Percentiles rank a stretch among this genome's conserved stretches.
phyloP scores from a whole-genome alignment of 35 echinoderm and acorn worm species.

The Apostichopus californicus region DNA sequence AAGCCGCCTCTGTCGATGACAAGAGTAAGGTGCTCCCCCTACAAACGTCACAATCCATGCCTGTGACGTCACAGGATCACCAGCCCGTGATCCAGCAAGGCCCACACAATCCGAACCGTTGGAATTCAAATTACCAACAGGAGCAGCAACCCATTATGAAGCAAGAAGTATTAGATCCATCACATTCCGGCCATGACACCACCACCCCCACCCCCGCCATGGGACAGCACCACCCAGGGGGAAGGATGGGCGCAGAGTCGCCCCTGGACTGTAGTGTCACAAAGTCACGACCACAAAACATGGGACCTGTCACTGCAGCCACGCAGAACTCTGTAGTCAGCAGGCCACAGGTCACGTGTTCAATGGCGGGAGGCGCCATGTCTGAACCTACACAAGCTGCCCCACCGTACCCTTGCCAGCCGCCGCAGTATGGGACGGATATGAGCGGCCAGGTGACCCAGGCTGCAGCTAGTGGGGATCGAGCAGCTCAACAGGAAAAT shows the following conservation, averaged over 20 bases:
- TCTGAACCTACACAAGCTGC: conserved; percentile 82
- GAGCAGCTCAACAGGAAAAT: conserved; percentile 51
- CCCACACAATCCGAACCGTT: conserved; percentile 27
- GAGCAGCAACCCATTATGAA: conserved; percentile 34
- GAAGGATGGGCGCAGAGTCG: conserved; percentile 70
- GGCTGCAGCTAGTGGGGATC: conserved; percentile 48
- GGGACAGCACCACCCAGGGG: conserved; percentile 30
- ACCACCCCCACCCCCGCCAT: conserved; percentile 34
- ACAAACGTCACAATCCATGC: conserved; percentile 30
- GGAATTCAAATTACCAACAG: conserved; percentile 44
- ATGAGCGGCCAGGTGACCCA: conserved; percentile 33
- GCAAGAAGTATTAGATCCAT: conserved; percentile 48
- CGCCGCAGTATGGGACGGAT: conserved; percentile 55
- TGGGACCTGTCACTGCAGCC: conserved; percentile 21
- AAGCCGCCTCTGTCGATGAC: conserved; percentile 39
- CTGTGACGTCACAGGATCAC: conserved; percentile 28
- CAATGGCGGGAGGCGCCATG: conserved; percentile 42
- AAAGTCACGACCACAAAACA: conserved; percentile 60
- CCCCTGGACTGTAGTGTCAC: conserved; percentile 91
- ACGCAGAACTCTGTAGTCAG: conserved; percentile 44
- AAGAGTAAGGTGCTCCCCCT: conserved; percentile 57
- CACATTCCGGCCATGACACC: conserved; percentile 51
- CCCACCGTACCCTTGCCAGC: conserved; percentile 85
- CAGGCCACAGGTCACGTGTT: conserved; percentile 53
- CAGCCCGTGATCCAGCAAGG: neutral